These are phyloP conservation scores for Nemoura dubitans DNA, from an alignment of 2,888 invertebrate genomes.

Conservation along the genomic window DNA sequence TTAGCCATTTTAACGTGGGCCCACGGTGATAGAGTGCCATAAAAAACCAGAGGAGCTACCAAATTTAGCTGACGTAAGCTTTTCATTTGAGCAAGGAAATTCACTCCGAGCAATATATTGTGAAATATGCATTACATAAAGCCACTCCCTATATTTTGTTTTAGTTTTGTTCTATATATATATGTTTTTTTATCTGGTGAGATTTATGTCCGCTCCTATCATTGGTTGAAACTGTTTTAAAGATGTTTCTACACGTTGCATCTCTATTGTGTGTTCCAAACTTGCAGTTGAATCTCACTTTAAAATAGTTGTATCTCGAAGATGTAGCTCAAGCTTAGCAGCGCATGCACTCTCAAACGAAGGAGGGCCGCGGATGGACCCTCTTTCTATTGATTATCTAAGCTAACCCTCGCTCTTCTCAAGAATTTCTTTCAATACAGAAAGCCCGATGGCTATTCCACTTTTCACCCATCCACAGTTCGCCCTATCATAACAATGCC, in stretches of 20 bases:
- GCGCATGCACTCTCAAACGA: not conserved
- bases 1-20: not conserved
- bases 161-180: not conserved
- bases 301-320: not conserved
- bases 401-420: constrained; percentile 25
- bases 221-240: not conserved
- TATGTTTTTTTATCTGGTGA: not conserved
- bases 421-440: constrained; percentile 37
- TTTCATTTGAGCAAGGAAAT: not conserved
- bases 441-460: constrained; percentile 27
- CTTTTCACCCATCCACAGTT: constrained; percentile 25
- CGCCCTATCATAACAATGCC: constrained; percentile 35
- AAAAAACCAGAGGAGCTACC: constrained; percentile 3
- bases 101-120: not conserved
- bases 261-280: not conserved
- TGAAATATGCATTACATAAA: not conserved
- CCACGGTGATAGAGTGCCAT: not conserved
- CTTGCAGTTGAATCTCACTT: not conserved
- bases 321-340: not conserved
- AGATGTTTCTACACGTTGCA: not conserved
- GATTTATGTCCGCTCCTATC: not conserved
- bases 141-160: not conserved
- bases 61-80: constrained; percentile 12
- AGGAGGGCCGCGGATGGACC: not conserved
- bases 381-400: constrained; percentile 42